phyloP scores from a whole-genome alignment of 2,113 vertebrate genomes.

The Elephas maximus region DNA sequence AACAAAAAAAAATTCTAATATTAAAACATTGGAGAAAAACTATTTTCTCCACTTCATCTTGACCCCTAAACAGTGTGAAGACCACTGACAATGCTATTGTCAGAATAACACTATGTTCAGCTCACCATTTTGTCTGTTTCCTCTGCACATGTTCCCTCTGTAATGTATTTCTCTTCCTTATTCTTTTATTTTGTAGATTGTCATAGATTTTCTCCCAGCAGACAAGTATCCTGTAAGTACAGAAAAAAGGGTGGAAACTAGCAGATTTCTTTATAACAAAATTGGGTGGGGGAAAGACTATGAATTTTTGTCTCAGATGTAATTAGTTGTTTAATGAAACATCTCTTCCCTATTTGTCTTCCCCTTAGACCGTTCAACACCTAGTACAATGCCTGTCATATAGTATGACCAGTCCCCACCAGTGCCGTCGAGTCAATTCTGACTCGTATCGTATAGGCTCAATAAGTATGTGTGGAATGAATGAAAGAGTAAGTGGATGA shows the following conservation, averaged over 20 bases:
- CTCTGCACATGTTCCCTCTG: background rate
- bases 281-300: background rate
- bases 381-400: background rate
- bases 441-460: background rate
- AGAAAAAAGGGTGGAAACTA: background rate
- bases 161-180: background rate
- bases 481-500: background rate
- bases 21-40: no score
- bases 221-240: background rate
- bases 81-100: background rate
- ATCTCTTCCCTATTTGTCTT: background rate
- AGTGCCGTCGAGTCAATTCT: no score
- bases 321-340: background rate
- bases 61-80: background rate
- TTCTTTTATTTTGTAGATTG: background rate
- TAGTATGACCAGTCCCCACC: no score
- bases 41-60: background rate
- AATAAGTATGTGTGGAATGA: slow-evolving; percentile 1
- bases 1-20: no score
- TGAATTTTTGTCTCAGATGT: background rate
- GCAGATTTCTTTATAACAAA: background rate
- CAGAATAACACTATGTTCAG: background rate
- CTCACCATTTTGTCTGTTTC: background rate
- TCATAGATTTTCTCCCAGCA: background rate
- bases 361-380: background rate